Base-by-base conservation (phyloP, 2,888 invertebrate genomes). In the Cantharis rufa region DNA sequence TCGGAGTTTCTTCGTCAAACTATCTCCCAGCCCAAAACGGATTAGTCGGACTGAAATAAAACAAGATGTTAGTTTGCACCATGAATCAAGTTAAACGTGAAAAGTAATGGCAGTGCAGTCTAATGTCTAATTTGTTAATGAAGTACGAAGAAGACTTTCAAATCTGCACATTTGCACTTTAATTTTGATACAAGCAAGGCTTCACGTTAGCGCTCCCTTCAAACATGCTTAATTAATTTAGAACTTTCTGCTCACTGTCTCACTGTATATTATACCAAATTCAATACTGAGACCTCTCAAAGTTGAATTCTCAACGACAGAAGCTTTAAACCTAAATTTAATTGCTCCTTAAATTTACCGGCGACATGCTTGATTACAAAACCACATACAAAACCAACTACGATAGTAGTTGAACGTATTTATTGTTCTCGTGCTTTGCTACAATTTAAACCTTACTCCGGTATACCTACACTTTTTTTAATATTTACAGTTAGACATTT, bases 291-390 rank as follows among this genome's bases (percentile, higher is more conserved):
- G 27, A 77, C 77, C 74, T 70, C 71, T 74, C 74, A 15, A 69
- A 77, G 71, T 77, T 77, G 71, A 77, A 77, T 71, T 76, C 72
- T 28, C 71, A 62, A 69, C 71, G 77, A 77, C 74, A 74, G 77
- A 77, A 77, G 71, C 71, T 64, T 77, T 74, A 71, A 74, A 77
- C 77, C 62, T 77, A 73, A 77, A 77, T 77, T 77, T 77, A 77
- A 77, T 77, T 77, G 77, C 77, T 77, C 77, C 72, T 74, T 77
- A 77, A 77, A 77, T 77, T 77, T 71, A 74, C 74, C 48, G 71
- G 62, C 74, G 74, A 74, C 73, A 68, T 71, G 73, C 69, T 77
- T 74, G 74, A 77, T 77, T 77, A 77, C 74, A 77, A 71, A 72
- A 74, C 63, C 62, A 62, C 71, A 62, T 71, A 18, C 18, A 48